Evolutionary conservation across 1,140 invertebrate species (phyloP).

Genomic region (Drosophila rhopaloa): DNA sequence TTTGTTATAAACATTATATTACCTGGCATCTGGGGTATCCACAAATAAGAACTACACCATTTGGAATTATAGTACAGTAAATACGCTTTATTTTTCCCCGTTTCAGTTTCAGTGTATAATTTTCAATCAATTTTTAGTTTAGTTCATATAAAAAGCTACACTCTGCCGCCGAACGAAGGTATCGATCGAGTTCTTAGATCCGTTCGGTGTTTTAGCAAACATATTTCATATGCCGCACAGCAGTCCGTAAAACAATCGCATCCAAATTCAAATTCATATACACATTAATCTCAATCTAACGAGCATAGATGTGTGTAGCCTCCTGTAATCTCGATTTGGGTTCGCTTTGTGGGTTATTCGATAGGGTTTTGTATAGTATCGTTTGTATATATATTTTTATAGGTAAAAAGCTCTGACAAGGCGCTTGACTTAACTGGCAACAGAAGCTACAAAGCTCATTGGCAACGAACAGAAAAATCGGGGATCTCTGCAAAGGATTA

Average conservation of each 20-base stretch:
- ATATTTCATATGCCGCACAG: constrained; percentile 65
- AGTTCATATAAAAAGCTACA: constrained; percentile 67
- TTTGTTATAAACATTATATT: too few relatives aligned
- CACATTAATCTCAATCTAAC: too few relatives aligned
- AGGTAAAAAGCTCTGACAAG: constrained; percentile 79
- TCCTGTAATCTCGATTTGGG: constrained; percentile 37
- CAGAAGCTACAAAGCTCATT: constrained; percentile 74
- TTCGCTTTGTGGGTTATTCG: constrained; percentile 21
- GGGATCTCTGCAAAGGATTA: constrained; percentile 17
- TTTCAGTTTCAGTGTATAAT: constrained; percentile 53
- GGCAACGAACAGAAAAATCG: constrained; percentile 11
- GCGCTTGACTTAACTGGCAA: constrained; percentile 72
- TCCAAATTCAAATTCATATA: constrained; percentile 41
- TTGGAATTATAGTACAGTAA: constrained; percentile 57
- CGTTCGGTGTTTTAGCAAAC: constrained; percentile 23
- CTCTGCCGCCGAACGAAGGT: constrained; percentile 26
- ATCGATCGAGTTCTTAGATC: constrained; percentile 13
- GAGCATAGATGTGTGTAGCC: constrained; percentile 1
- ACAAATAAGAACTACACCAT: constrained; percentile 1
- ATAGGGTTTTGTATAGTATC: constrained; percentile 39
- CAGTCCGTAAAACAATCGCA: constrained; percentile 29
- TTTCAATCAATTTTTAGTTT: constrained; percentile 40
- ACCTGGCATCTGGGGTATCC: too few relatives aligned
- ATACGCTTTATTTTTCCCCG: constrained; percentile 72
- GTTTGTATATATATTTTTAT: constrained; percentile 50